Evolutionary conservation across 2,113 vertebrate species (phyloP), one percentile per base, ranked within the genome.

Genomic region (Sigmodon hispidus): DNA sequence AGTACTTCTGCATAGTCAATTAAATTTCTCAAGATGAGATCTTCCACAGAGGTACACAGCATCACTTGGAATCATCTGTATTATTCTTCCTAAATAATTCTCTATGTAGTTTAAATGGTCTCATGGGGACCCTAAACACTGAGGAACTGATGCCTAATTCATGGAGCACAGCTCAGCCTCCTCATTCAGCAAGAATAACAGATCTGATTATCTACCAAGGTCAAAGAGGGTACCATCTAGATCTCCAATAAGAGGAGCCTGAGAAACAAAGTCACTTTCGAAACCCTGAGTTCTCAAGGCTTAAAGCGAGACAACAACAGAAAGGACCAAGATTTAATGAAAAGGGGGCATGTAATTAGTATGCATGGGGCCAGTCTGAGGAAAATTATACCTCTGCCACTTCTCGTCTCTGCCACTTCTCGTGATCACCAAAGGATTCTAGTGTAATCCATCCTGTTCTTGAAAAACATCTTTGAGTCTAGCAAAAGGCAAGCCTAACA

Each of bases 21-120:
- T 85, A 43, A 17, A 9, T 45, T 73, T 81, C 87, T 86, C n/a
- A 26, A 79, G 83, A 72, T 0, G 24, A 50, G 22, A n/a, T 80
- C 5, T 52, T 73, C 57, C 89, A 73, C 65, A 83, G 45, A n/a
- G 5, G 50, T 79, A 57, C 36, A n/a, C n/a, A 12, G 48, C 77
- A 40, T 72, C 69, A 50, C 34, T 59, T 34, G 22, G 75, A 94
- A 67, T 93, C 77, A 70, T 69, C 72, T 89, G 59, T 50, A 26
- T 22, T 5, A 2, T 24, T 40, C 57, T 91, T 63, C 22, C 63
- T 95, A 80, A 96, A 90, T 93, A 85, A 90, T 81, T 19, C 77
- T 57, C 50, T 4, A 0, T 24, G 2, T 1, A 72, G 43, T 70
- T 4, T n/a, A 87, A 96, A 80, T 43, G 45, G 61, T 43, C 31